Percentiles rank a stretch among this genome's conserved stretches.
Evolutionary conservation across 2,797 vertebrate genomes (phyloP).

Genomic region (Margarornis squamiger): DNA sequence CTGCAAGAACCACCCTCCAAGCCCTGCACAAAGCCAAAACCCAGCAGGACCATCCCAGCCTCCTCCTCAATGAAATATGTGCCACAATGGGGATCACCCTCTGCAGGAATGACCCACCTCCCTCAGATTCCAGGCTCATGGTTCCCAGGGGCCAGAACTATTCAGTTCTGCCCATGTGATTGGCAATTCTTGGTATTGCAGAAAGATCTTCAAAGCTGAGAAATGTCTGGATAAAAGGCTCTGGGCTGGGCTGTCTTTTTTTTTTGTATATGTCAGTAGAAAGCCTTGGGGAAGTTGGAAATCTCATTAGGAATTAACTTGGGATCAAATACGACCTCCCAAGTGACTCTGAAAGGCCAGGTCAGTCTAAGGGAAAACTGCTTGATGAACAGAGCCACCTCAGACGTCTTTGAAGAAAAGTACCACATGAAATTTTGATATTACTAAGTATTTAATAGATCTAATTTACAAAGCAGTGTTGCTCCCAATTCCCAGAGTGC

Average conservation of each 20-base stretch:
- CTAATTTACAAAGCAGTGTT: constrained; percentile 37
- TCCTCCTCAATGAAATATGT: background rate
- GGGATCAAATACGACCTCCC: constrained; percentile 8
- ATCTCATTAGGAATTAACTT: constrained; percentile 37
- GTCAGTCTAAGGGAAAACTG: background rate
- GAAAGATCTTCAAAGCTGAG: background rate
- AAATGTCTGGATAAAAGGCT: background rate
- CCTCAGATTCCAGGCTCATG: background rate
- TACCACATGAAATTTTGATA: constrained; percentile 35
- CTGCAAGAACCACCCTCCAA: background rate
- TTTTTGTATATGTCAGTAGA: background rate
- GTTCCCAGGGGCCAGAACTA: background rate
- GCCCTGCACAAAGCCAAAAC: background rate
- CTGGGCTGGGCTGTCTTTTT: background rate
- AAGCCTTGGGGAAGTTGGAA: background rate
- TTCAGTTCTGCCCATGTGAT: background rate
- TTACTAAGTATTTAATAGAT: constrained; percentile 45
- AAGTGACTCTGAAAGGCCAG: background rate
- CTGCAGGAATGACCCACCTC: background rate
- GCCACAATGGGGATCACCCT: background rate
- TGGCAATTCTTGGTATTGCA: background rate
- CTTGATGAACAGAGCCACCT: background rate
- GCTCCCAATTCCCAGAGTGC: constrained; percentile 38
- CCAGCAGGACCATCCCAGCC: background rate
- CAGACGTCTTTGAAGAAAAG: background rate